Percentiles rank a stretch among this genome's conserved stretches.
These are phyloP conservation scores for Tangara arthus DNA, from an alignment of 2,797 vertebrate species.

Conservation along the genomic window DNA sequence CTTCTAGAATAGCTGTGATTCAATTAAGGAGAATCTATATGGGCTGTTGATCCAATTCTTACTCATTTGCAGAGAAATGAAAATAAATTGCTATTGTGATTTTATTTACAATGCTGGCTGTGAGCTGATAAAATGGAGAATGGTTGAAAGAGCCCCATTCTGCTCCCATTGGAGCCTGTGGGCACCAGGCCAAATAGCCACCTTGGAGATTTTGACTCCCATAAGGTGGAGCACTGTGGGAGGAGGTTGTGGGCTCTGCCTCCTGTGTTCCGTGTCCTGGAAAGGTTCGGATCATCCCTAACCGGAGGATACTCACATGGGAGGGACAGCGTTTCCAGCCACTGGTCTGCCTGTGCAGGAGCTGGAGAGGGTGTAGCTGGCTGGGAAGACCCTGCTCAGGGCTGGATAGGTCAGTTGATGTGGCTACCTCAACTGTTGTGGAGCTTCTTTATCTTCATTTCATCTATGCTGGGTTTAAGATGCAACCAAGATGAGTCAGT, in stretches of 20 bases:
- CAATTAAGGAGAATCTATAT: conserved; percentile 69
- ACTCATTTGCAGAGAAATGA: conserved; percentile 70
- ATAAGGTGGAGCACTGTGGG: accelerated
- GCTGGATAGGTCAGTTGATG: not conserved
- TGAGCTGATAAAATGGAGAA: not conserved
- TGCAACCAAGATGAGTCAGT: not conserved
- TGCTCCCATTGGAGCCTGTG: not conserved
- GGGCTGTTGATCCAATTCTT: conserved; percentile 66
- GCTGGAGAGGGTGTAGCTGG: not conserved
- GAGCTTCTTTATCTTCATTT: not conserved
- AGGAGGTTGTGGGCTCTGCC: not conserved
- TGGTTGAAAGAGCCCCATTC: not conserved
- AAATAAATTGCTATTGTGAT: conserved; percentile 66
- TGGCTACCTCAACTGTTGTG: not conserved
- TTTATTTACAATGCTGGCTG: conserved; percentile 46
- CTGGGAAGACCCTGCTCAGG: not conserved
- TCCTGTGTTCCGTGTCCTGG: not conserved
- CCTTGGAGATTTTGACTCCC: not conserved
- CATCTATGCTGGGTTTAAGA: accelerated
- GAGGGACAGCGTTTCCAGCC: not conserved
- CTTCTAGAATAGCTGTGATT: conserved; percentile 43
- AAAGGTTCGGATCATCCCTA: accelerated
- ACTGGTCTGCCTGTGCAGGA: accelerated
- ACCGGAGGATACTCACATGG: accelerated
- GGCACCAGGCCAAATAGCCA: not conserved